These are phyloP conservation scores for Papilio elwesi DNA, from an alignment of 2,888 invertebrate genomes.

Conservation along the genomic window DNA sequence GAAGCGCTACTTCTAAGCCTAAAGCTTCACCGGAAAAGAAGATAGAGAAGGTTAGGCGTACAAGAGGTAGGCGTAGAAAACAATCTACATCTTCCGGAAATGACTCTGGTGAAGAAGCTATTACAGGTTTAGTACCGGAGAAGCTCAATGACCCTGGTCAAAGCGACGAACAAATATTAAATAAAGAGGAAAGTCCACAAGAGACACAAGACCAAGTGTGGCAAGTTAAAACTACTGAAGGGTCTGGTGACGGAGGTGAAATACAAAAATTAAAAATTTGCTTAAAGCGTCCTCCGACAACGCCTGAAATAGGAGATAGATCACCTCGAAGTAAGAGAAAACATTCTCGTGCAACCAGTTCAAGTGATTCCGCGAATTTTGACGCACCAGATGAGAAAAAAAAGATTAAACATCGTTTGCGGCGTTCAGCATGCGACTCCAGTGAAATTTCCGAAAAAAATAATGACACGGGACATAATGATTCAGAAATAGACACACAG, in stretches of 20 bases:
- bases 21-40: constrained; percentile 87
- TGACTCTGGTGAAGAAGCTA: constrained; percentile 73
- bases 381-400: constrained; percentile 77
- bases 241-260: constrained; percentile 80
- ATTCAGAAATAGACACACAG: constrained; percentile 50
- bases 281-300: constrained; percentile 83
- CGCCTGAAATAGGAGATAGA: constrained; percentile 80
- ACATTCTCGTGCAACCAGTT: constrained; percentile 78
- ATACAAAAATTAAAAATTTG: constrained; percentile 87
- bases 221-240: constrained; percentile 81
- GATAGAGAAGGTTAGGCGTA: constrained; percentile 80
- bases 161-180: constrained; percentile 58
- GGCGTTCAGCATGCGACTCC: constrained; percentile 63
- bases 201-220: constrained; percentile 78
- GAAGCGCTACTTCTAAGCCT: constrained; percentile 85
- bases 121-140: constrained; percentile 58
- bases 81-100: constrained; percentile 83
- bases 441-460: constrained; percentile 69
- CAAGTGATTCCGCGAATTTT: constrained; percentile 75
- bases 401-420: constrained; percentile 71
- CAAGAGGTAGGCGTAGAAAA: constrained; percentile 82
- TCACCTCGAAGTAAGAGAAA: constrained; percentile 81
- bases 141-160: constrained; percentile 56
- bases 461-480: constrained; percentile 64
- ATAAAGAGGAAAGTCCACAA: constrained; percentile 67